phyloP scores from a whole-genome alignment of 2,797 vertebrate species.

The Astyanax mexicanus region DNA sequence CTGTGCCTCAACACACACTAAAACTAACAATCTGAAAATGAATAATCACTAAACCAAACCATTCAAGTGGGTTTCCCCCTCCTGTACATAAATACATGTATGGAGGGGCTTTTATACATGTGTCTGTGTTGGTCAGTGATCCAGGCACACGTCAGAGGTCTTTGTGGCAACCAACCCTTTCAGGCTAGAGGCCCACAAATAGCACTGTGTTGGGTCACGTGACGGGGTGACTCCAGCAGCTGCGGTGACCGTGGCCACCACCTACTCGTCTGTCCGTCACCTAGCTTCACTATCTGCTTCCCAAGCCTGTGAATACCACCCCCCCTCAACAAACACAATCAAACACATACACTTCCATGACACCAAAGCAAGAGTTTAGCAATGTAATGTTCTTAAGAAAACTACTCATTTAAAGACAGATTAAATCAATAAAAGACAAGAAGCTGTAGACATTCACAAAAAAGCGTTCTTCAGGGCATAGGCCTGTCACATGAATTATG shows the following conservation, averaged over 20 bases:
- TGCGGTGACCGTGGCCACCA: constrained; percentile 35
- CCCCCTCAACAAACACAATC: no score
- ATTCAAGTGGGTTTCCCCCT: no score
- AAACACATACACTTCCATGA: background rate
- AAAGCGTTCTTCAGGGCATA: no score
- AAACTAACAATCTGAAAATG: background rate
- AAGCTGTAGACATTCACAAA: background rate
- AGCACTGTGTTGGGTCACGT: constrained; percentile 67
- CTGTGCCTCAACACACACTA: background rate
- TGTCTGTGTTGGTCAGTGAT: constrained; percentile 33
- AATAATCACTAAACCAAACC: background rate
- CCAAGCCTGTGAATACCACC: no score
- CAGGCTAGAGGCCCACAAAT: constrained; percentile 70
- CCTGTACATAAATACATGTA: background rate
- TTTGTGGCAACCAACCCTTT: constrained; percentile 63
- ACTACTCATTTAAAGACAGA: background rate
- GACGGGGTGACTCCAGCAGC: constrained; percentile 61
- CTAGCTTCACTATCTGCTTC: no score
- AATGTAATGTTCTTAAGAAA: background rate
- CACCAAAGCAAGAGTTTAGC: background rate
- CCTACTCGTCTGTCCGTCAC: background rate
- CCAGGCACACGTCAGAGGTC: constrained; percentile 42
- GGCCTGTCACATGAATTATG: no score
- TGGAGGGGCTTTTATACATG: constrained; percentile 30
- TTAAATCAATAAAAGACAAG: background rate